Evolutionary conservation across 1,140 invertebrate species (phyloP).

Genomic region (Eumaeus atala): DNA sequence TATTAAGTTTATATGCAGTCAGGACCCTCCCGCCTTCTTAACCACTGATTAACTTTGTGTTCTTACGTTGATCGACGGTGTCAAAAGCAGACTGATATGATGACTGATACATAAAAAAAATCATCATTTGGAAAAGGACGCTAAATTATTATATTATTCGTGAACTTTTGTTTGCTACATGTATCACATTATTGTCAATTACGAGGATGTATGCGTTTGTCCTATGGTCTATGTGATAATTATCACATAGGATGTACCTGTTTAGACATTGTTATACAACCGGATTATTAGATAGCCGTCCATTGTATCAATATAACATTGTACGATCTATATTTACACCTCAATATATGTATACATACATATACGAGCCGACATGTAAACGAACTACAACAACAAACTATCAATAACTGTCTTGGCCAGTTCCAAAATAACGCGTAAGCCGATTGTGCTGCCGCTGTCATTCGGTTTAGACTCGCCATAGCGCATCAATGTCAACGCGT

Average conservation of each 20-base stretch:
- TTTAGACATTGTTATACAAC: neutral
- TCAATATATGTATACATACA: neutral
- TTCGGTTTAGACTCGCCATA: slow-evolving; percentile 25
- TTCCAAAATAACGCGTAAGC: slow-evolving; percentile 42
- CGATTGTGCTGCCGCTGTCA: slow-evolving; percentile 29
- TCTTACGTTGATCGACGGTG: no score
- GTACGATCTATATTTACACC: neutral
- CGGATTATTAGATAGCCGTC: no score
- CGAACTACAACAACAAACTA: slow-evolving; percentile 2
- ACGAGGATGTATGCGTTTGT: neutral
- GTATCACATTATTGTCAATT: slow-evolving; percentile 4
- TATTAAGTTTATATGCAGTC: no score
- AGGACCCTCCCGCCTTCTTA: no score
- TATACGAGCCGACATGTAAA: neutral
- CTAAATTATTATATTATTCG: no score
- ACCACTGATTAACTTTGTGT: no score
- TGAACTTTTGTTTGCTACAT: no score
- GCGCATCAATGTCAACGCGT: slow-evolving; percentile 32
- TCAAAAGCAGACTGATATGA: no score
- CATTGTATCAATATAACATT: no score
- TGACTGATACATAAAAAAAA: no score
- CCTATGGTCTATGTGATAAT: neutral
- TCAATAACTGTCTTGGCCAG: slow-evolving; percentile 35
- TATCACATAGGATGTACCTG: slow-evolving; percentile 7
- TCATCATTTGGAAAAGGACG: no score